A percentile compares a stretch with the other conserved stretches of the same genome.
phyloP scores from a whole-genome alignment of 2,113 vertebrate genomes.

The Maccullochella peelii region DNA sequence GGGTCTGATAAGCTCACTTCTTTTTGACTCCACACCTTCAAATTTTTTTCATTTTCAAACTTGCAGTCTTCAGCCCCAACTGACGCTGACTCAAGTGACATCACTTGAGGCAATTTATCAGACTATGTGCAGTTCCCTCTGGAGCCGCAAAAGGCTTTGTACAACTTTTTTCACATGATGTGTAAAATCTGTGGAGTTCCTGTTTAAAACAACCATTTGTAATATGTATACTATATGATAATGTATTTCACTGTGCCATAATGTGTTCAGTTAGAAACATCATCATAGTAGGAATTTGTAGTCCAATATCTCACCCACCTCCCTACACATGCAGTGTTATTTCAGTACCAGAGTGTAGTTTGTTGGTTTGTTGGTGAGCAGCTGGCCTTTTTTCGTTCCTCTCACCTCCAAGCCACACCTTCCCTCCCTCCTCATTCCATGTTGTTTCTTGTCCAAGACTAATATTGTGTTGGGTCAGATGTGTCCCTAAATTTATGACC shows the following conservation, averaged over 20 bases:
- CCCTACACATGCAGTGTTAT: background rate
- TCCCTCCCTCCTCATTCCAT: background rate
- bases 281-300: background rate
- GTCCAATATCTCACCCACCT: background rate
- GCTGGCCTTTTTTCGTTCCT: constrained; percentile 7
- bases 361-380: constrained; percentile 22
- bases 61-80: too few species aligned
- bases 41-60: too few species aligned
- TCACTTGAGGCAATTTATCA: too few species aligned
- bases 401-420: background rate
- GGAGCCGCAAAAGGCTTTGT: background rate
- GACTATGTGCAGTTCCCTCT: too few species aligned
- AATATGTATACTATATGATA: background rate
- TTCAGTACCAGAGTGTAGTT: background rate
- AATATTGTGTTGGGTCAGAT: constrained; percentile 23
- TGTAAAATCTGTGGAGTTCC: background rate
- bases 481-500: constrained; percentile 33
- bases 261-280: background rate
- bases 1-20: background rate
- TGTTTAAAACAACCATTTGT: background rate
- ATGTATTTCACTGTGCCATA: background rate
- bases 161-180: background rate
- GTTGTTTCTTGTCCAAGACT: constrained; percentile 21
- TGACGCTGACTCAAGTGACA: background rate
- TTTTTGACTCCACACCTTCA: background rate